phyloP scores from a whole-genome alignment of 2,797 vertebrate species.

The Coregonus suidteri region DNA sequence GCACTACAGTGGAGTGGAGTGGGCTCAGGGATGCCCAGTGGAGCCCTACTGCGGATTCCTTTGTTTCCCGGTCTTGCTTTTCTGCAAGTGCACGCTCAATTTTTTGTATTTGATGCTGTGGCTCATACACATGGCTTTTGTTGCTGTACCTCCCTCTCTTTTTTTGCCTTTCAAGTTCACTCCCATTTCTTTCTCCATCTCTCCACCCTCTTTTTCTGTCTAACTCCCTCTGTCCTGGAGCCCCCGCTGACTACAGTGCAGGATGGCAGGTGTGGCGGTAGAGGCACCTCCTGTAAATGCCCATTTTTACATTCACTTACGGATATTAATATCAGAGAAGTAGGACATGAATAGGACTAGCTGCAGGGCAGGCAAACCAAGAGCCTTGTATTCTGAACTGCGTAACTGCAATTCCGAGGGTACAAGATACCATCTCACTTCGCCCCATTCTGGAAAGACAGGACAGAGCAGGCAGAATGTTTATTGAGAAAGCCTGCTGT shows the following conservation, averaged over 20 bases:
- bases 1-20: not conserved
- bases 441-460: conserved; percentile 4
- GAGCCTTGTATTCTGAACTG: not conserved
- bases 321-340: conserved; percentile 4
- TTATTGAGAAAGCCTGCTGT: conserved; percentile 7
- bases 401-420: conserved; percentile 14
- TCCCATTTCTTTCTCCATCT: conserved; percentile 37
- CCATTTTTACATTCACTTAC: not conserved
- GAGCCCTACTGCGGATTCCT: conserved; percentile 2
- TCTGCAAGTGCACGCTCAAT: conserved; percentile 54
- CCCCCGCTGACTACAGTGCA: conserved; percentile 63
- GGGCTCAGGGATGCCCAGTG: conserved; percentile 52
- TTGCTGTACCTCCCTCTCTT: conserved; percentile 32
- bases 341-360: conserved; percentile 16
- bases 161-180: conserved; percentile 26
- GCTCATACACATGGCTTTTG: conserved; percentile 19
- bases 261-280: conserved; percentile 38
- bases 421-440: conserved; percentile 6
- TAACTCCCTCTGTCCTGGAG: conserved; percentile 40
- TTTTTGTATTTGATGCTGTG: conserved; percentile 41
- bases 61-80: conserved; percentile 44
- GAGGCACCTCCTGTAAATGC: conserved; percentile 33
- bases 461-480: conserved; percentile 16
- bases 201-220: conserved; percentile 16
- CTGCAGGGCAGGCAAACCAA: not conserved